Evolutionary conservation across 2,797 vertebrate genomes (phyloP).

Genomic region (Dryobates pubescens): DNA sequence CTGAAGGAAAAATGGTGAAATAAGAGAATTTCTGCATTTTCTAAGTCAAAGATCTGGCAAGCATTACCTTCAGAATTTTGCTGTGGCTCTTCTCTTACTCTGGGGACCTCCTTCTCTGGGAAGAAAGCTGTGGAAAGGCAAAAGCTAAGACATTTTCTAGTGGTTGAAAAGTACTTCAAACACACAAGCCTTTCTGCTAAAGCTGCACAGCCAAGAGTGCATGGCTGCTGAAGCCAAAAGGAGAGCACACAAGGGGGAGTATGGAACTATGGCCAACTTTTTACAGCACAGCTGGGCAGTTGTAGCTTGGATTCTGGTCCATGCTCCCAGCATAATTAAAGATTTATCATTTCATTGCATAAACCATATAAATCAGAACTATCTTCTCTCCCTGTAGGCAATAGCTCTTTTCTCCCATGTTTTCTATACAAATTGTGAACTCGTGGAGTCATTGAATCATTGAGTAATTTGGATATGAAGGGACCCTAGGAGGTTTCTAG

Average conservation of each 20-base stretch:
- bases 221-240: not conserved
- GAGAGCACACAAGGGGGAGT: not conserved
- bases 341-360: not conserved
- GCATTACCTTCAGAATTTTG: not conserved
- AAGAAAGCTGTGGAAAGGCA: not conserved
- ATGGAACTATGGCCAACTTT: not conserved
- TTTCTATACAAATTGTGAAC: not conserved
- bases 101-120: not conserved
- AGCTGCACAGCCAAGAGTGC: not conserved
- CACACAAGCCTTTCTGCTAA: not conserved
- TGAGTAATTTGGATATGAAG: not conserved
- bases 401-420: not conserved
- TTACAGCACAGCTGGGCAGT: not conserved
- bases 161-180: not conserved
- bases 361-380: not conserved
- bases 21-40: not conserved
- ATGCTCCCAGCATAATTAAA: not conserved
- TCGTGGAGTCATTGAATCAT: not conserved
- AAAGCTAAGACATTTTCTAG: not conserved
- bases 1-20: not conserved
- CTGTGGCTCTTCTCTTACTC: not conserved
- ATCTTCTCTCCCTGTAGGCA: not conserved
- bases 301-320: not conserved
- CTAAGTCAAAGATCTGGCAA: not conserved
- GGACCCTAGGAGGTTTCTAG: not conserved